These are phyloP conservation scores for Resseliella maxima DNA, from an alignment of 2,888 invertebrate genomes.

Conservation along the genomic window DNA sequence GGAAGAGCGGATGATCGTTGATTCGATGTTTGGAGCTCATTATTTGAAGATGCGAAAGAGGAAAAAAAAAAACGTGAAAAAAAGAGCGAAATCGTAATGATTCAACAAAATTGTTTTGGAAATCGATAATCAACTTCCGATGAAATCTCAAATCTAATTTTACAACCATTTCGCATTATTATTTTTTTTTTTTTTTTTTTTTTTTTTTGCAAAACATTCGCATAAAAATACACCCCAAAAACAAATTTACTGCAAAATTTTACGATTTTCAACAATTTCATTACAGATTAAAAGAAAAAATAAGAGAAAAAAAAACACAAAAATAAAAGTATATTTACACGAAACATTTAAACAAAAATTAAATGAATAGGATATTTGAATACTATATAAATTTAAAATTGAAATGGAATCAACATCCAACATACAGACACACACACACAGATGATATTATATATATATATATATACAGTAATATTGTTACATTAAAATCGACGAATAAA, in stretches of 20 bases:
- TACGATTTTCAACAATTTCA: neutral
- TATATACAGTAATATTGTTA: conserved; percentile 49
- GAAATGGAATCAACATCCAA: neutral
- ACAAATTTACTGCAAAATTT: neutral
- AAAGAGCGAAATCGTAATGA: neutral
- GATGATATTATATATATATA: conserved; percentile 47
- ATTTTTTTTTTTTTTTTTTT: too few relatives aligned
- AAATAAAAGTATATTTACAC: conserved; percentile 42
- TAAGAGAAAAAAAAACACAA: too few relatives aligned
- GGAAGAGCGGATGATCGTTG: too few relatives aligned
- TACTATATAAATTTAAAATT: conserved; percentile 45
- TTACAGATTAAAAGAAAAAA: neutral
- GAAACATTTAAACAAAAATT: neutral
- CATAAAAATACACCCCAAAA: neutral
- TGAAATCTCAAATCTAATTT: too few relatives aligned
- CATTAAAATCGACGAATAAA: conserved; percentile 54
- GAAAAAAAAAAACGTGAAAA: too few relatives aligned
- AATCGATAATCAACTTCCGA: neutral
- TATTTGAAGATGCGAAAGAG: too few relatives aligned
- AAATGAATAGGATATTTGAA: conserved; percentile 14
- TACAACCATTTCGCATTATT: neutral
- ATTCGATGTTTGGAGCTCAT: too few relatives aligned
- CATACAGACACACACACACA: neutral
- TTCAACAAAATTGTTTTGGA: neutral
- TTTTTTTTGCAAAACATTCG: neutral